Conservation (phyloP, 2,888 invertebrate species). For the Priocnemis perturbator region DNA sequence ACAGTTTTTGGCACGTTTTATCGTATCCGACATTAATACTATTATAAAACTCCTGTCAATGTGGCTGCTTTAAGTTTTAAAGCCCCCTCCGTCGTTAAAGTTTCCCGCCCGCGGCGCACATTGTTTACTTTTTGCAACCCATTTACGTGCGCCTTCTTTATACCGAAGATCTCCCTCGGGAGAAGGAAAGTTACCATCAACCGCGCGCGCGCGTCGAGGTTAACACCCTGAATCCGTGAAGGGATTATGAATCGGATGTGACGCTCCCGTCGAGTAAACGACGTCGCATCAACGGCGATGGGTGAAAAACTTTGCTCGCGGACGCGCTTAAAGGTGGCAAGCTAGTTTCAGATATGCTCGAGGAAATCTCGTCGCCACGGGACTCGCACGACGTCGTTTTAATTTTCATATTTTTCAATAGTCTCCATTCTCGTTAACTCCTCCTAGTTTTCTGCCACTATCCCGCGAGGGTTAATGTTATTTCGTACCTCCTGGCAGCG, state of each 20-base stretch:
- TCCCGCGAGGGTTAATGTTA: too few species aligned
- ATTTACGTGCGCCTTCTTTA: not conserved
- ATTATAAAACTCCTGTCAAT: not conserved
- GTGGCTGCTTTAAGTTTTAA: not conserved
- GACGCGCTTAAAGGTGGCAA: slow-evolving; percentile 12
- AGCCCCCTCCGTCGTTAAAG: not conserved
- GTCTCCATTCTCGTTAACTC: too few species aligned
- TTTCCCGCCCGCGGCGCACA: too few species aligned
- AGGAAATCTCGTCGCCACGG: too few species aligned
- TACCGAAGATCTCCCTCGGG: too few species aligned
- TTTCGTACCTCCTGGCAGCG: too few species aligned
- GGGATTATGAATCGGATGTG: slow-evolving; percentile 35
- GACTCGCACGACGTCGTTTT: too few species aligned
- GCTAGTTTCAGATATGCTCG: too few species aligned
- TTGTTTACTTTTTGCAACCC: not conserved
- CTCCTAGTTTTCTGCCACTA: too few species aligned
- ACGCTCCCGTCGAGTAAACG: slow-evolving; percentile 37
- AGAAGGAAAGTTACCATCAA: not conserved
- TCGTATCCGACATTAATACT: too few species aligned
- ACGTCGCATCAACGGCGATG: slow-evolving; percentile 26
- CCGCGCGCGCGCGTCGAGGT: not conserved
- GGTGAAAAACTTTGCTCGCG: slow-evolving; percentile 36
- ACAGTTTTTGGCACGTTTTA: too few species aligned
- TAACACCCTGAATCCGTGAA: slow-evolving; percentile 11
- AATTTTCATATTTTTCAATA: too few species aligned